A percentile compares a stretch with the other conserved stretches of the same genome.
Evolutionary conservation across 1,140 invertebrate species (phyloP).

Genomic region (Choristoneura fumiferana): DNA sequence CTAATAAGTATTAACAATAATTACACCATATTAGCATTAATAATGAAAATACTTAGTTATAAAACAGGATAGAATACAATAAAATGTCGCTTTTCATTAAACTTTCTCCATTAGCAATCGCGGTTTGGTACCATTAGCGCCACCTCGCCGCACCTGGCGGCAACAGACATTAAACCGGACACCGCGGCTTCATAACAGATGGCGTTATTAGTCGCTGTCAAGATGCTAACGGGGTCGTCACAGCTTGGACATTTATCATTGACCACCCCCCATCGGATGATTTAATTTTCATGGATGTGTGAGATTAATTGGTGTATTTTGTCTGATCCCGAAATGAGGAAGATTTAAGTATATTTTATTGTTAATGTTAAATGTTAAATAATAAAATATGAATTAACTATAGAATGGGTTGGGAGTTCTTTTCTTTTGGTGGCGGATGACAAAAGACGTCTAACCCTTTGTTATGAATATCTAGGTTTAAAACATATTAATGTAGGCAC

Average conservation of each 20-base stretch:
- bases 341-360: background rate
- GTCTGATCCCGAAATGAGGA: conserved; percentile 5
- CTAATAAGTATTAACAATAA: too few species aligned
- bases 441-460: too few species aligned
- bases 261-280: conserved; percentile 49
- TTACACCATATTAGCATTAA: too few species aligned
- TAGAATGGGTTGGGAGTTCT: too few species aligned
- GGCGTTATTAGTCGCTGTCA: conserved; percentile 67
- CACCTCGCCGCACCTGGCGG: conserved; percentile 40
- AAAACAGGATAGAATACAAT: too few species aligned
- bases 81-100: background rate
- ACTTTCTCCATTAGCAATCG: conserved; percentile 1
- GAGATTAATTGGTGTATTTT: conserved; percentile 32
- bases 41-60: too few species aligned
- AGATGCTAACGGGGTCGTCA: conserved; percentile 47
- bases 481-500: too few species aligned
- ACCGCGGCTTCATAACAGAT: conserved; percentile 59
- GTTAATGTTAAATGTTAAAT: too few species aligned
- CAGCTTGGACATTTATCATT: conserved; percentile 44
- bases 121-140: conserved; percentile 26
- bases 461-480: too few species aligned
- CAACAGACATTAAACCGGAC: conserved; percentile 45
- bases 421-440: too few species aligned
- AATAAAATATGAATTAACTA: too few species aligned
- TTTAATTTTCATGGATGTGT: conserved; percentile 57